phyloP scores from a whole-genome alignment of 2,113 vertebrate species.

The Crotalus tigris region DNA sequence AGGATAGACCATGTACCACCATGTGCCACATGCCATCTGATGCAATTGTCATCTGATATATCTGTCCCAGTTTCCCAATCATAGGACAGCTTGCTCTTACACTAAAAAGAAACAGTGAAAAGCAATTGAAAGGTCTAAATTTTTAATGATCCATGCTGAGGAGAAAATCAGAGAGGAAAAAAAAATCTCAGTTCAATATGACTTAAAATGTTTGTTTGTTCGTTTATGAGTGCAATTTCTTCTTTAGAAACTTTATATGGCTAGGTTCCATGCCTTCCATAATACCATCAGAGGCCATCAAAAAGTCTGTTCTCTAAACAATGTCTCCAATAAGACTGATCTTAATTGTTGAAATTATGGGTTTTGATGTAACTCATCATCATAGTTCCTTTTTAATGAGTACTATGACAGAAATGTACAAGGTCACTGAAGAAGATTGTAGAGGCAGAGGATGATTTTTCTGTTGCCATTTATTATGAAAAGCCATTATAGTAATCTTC shows the following conservation, averaged over 20 bases:
- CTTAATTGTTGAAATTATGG: neutral
- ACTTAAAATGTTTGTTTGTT: neutral
- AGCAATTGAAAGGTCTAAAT: neutral
- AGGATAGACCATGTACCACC: neutral
- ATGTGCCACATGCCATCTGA: too few species aligned
- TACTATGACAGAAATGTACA: conserved; percentile 4
- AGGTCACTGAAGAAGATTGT: conserved; percentile 6
- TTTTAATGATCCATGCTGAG: neutral
- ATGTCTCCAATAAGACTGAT: neutral
- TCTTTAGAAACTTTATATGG: neutral
- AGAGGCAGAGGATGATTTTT: conserved; percentile 7
- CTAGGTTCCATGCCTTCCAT: neutral
- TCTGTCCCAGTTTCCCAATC: neutral
- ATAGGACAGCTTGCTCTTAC: neutral
- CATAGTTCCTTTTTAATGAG: conserved; percentile 6
- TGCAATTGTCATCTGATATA: neutral
- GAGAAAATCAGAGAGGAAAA: neutral
- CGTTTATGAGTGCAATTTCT: neutral
- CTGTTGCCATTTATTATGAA: conserved; percentile 18
- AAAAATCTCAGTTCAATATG: neutral
- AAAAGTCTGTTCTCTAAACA: neutral
- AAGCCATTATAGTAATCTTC: conserved; percentile 20
- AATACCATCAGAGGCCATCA: neutral
- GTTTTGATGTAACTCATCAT: conserved; percentile 4
- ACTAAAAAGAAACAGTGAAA: neutral